Base-by-base conservation (phyloP, 2,797 vertebrate genomes). In the Xyrichtys novacula region DNA sequence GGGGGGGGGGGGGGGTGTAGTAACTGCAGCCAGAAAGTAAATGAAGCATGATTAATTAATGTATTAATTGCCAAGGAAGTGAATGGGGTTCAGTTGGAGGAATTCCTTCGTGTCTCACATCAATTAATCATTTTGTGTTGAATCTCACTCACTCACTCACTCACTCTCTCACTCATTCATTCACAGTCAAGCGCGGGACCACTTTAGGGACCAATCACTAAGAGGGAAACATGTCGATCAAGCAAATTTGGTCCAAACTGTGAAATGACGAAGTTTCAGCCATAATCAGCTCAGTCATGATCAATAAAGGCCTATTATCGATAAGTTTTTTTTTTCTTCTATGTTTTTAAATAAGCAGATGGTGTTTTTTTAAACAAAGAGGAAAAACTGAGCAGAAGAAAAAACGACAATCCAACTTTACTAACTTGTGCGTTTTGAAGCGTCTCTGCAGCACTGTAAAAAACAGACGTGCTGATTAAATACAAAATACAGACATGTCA, bases 41-140 rank as follows among this genome's bases (percentile, higher is more conserved):
- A 90, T 84, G 88, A 90, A 85, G 71, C 86, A 94, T 93, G 74
- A 94, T 94, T 94, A 89, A 92, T 93, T 92, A 74, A 94, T 90
- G 79, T 69, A 89, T 87, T 86, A 92, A 92, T 93, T 90, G 88
- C 63, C 58, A 83, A 61, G 74, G 78, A 85, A 80, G 84, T 85
- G 79, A 83, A 82, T 55, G 76, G 52, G 72, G 80, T 81, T 81
- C 80, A 69, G 56, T 71, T 25, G 4, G 77, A 83, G 78, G 84
- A 86, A 84, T 89, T 83, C 86, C 84, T 86, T 52, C 49, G 60
- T 59, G 40, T 67, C 38, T 38, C 47, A 48, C 78, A 89, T 89
- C 57, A 84, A 88, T 87, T 83, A 89, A 89, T 88, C 65, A 88
- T 88, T n/a, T 59, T 29, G 53, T 84, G 38, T 10, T 68, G 36